Base-by-base conservation (phyloP, 2,888 invertebrate species). In the Chaetogeoica ovagalla region DNA sequence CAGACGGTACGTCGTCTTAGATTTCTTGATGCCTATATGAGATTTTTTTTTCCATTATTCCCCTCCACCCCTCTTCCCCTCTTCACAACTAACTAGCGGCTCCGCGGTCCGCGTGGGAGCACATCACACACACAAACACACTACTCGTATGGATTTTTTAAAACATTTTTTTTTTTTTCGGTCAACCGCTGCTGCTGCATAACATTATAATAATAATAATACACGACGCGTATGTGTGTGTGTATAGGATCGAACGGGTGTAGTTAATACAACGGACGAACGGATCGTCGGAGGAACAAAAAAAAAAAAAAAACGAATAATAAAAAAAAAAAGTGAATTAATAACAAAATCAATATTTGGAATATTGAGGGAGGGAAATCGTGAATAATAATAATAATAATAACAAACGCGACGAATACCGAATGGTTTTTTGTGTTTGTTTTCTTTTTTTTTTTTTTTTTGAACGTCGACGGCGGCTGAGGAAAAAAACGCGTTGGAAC, bases 311-410 rank as follows among this genome's bases (percentile, higher is more conserved):
- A 30, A 30, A 30, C 30, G n/a, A n/a, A n/a, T n/a, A n/a, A n/a
- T n/a, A 30, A 30, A 30, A 30, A 30, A 30, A 30, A 30, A 30
- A 30, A 30, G 2, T 71, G 71, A 79, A 77, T 77, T 77, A 77
- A 77, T 77, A 77, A 77, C 69, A 77, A 77, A 69, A 77, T 77
- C 77, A 77, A 77, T 77, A 77, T 77, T 69, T 30, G 70, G 69
- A 62, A 52, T 43, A 7, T 11, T 1, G 43, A 19, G 19, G 19
- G 3, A 19, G 19, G 19, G 19, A n/a, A 57, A n/a, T 19, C 17
- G 19, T 19, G 69, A 77, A 66, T 55, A 69, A 77, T 15, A 77
- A 77, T 69, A 77, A 66, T 55, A 69, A 77, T 15, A 77, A 77
- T 69, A 77, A 69, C 60, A 69, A 69, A 69, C 52, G 52, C 52